A percentile compares a stretch with the other conserved stretches of the same genome.
Conservation (phyloP, 2,113 vertebrate species). For the Caloenas nicobarica region DNA sequence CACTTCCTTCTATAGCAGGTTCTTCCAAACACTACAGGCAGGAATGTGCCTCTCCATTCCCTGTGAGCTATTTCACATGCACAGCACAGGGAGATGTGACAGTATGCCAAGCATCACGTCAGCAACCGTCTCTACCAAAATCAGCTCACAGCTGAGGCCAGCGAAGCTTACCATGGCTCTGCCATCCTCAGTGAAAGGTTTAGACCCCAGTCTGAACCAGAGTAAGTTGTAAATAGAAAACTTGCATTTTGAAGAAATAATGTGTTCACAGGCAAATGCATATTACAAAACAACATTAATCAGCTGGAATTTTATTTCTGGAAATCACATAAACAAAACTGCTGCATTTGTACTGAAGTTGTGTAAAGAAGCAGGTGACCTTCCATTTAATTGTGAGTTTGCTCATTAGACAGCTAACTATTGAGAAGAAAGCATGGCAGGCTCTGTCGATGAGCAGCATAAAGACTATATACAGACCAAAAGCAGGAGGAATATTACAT, state of each 20-base stretch:
- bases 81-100: neutral
- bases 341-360: neutral
- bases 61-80: fast-evolving
- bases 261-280: neutral
- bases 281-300: neutral
- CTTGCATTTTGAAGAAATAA: neutral
- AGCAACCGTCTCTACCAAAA: neutral
- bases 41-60: fast-evolving
- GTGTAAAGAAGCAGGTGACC: neutral
- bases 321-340: neutral
- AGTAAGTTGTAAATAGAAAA: neutral
- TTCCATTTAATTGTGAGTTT: neutral
- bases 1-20: neutral
- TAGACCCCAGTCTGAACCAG: neutral
- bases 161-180: neutral
- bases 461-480: neutral
- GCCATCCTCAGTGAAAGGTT: neutral
- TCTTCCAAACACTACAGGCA: neutral
- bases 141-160: neutral
- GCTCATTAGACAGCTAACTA: neutral
- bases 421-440: neutral
- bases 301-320: neutral
- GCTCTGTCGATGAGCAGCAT: neutral
- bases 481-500: neutral
- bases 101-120: neutral